Conservation (phyloP, 1,140 invertebrate genomes). For the Drosophila subobscura region DNA sequence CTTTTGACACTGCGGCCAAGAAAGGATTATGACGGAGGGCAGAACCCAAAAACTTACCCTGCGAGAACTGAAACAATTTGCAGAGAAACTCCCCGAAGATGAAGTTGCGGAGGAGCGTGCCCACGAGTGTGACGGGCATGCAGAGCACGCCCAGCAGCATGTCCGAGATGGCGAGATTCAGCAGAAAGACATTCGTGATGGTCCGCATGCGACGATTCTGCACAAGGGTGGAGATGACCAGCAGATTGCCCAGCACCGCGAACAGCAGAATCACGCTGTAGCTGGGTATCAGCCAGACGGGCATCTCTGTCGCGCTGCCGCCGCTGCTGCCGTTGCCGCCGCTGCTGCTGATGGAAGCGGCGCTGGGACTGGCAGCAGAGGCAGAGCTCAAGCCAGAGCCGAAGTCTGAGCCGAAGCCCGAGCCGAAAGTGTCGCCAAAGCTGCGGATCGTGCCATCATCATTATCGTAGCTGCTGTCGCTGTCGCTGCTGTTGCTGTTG, state of each 20-base stretch:
- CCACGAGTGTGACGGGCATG: conserved; percentile 93
- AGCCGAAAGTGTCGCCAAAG: too few species aligned
- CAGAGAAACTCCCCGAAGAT: conserved; percentile 92
- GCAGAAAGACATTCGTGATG: conserved; percentile 93
- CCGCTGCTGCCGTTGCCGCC: conserved; percentile 63
- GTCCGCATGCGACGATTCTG: conserved; percentile 94
- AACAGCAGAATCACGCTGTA: conserved; percentile 92
- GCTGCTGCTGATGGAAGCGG: background rate
- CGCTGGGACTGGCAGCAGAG: background rate
- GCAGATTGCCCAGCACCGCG: conserved; percentile 90
- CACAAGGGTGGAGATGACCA: conserved; percentile 91
- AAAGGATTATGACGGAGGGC: background rate
- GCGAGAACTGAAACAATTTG: conserved; percentile 92
- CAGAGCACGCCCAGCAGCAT: conserved; percentile 93
- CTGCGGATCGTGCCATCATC: background rate
- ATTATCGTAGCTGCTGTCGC: background rate
- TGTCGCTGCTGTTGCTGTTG: background rate
- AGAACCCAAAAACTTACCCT: conserved; percentile 87
- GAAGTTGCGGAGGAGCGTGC: conserved; percentile 91
- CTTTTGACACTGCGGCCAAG: background rate
- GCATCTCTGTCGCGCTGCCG: conserved; percentile 58
- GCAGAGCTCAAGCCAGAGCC: background rate
- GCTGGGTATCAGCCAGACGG: conserved; percentile 86
- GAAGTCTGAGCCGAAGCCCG: background rate
- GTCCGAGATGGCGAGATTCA: conserved; percentile 94